phyloP scores from a whole-genome alignment of 2,797 vertebrate species.

The Epinephelus coioides region DNA sequence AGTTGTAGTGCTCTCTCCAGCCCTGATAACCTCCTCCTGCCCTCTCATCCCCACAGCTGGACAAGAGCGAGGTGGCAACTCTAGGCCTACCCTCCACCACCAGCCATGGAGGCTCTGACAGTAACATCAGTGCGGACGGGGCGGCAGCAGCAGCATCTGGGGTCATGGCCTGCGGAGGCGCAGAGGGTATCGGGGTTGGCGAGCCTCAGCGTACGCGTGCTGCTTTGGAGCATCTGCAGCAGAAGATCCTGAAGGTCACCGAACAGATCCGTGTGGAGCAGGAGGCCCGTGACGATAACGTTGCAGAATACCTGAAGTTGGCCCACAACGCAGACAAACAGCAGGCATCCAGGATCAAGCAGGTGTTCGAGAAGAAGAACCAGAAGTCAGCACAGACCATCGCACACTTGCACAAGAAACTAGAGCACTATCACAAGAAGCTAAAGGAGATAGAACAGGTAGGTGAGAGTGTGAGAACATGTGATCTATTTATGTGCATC shows the following conservation, averaged over 20 bases:
- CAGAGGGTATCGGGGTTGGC: slow-evolving; percentile 85
- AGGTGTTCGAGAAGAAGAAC: slow-evolving; percentile 99
- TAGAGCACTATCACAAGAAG: slow-evolving; percentile 97
- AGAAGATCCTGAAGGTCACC: slow-evolving; percentile 98
- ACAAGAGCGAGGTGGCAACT: slow-evolving; percentile 93
- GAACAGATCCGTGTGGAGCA: slow-evolving; percentile 99
- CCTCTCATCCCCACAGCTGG: slow-evolving; percentile 85
- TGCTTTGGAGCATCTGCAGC: slow-evolving; percentile 96
- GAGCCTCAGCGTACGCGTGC: slow-evolving; percentile 94
- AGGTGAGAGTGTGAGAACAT: slow-evolving; percentile 4
- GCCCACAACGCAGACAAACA: slow-evolving; percentile 98
- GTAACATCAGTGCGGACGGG: slow-evolving; percentile 92
- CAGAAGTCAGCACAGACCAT: slow-evolving; percentile 99
- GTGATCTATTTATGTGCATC: background rate
- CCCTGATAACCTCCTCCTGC: slow-evolving; percentile 4
- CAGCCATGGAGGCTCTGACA: slow-evolving; percentile 92
- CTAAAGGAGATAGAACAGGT: slow-evolving; percentile 96
- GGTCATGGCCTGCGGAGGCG: slow-evolving; percentile 58
- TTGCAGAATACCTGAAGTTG: slow-evolving; percentile 97
- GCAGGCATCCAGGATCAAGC: slow-evolving; percentile 97
- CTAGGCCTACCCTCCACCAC: slow-evolving; percentile 88
- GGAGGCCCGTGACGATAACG: slow-evolving; percentile 97
- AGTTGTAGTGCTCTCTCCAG: background rate
- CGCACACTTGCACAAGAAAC: slow-evolving; percentile 97
- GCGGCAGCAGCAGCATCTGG: slow-evolving; percentile 79